Base-by-base conservation (phyloP, 2,888 invertebrate species). In the Amblyteles armatorius region DNA sequence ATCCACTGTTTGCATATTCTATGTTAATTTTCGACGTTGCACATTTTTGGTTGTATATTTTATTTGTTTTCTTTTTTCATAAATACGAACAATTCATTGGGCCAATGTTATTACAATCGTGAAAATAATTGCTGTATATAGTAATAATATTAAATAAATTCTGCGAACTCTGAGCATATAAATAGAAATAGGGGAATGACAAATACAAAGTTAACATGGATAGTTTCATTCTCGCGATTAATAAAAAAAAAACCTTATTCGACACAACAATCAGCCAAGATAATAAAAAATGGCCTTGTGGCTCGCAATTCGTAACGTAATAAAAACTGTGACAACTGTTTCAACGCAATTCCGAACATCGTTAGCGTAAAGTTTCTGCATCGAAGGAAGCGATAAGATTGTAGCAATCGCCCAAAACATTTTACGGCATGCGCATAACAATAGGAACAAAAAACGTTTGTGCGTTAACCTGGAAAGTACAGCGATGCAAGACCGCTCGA, bases 1-100 rank as follows among this genome's bases (percentile, higher is more conserved):
- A 79, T 60, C 69, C 63, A 48, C 60, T 65, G 69, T 71, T 83
- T 76, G 48, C 79, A 71, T 79, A 57, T 76, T 83, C 65, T 74
- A 71, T 48, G 71, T 71, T 71, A 65, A 83, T 79, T 74, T 74
- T 73, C 36, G 60, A 79, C 52, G 69, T 63, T 79, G 79, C 69
- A 74, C 55, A 22, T 57, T 83, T 68, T 83, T 73, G 69, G 63
- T 74, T 63, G 60, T 44, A 63, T 57, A 44, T 71, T 68, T 26
- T 77, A 6, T 6, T 36, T 68, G 26, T 44, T 60, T 55, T 68
- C 19, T 55, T 29, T n/a, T 11, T 73, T n/a, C n/a, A 60, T 73
- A 48, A 44, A 67, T 55, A 55, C 63, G 77, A 77, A 73, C 19
- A 78, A 78, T 67, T 69, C 60, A 68, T 60, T 73, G 67, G 63